Base-by-base conservation (phyloP, 2,888 invertebrate species). In the Anticlea derivata region DNA sequence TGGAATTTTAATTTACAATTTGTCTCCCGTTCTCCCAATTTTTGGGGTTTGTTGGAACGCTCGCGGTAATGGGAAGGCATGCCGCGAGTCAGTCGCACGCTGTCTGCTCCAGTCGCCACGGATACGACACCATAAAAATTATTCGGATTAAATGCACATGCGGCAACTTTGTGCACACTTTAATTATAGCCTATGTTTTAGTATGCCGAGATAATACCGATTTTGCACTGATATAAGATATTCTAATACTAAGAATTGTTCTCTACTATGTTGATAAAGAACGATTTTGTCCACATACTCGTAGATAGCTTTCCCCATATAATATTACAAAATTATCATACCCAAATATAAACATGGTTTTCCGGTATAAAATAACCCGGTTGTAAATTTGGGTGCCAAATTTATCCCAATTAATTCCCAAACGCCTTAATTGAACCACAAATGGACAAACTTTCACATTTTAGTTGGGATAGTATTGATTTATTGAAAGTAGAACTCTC, bases 1-100 rank as follows among this genome's bases (percentile, higher is more conserved):
- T 61, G 80, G 83, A 81, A 84, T 85, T 83, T 86, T 83, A 85
- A 85, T 83, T 81, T 68, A 75, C 75, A 78, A 82, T 83, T 83
- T 82, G 80, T 80, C 75, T 70, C 45, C 45, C 46, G 50, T 29
- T 40, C 50, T 46, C 70, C 72, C 72, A 76, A 79, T 80, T 78
- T 81, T 78, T 69, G 70, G 75, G 68, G 67, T 72, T 73, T 66
- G 68, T 68, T 55, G 80, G 77, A 82, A 83, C 75, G 78, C 73
- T 63, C 65, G 63, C 65, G 60, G 71, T 80, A 83, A 84, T 84
- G 80, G 80, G 78, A 81, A 81, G 78, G 73, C 73, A 80, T 80
- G 70, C 73, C 67, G 63, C 60, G 60, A 58, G 55, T 55, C 71
- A 79, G 78, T 83, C 83, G 75, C 83, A 82, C 81, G 81, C 78